phyloP scores from a whole-genome alignment of 2,888 invertebrate species.

The Cheilosia impressa region DNA sequence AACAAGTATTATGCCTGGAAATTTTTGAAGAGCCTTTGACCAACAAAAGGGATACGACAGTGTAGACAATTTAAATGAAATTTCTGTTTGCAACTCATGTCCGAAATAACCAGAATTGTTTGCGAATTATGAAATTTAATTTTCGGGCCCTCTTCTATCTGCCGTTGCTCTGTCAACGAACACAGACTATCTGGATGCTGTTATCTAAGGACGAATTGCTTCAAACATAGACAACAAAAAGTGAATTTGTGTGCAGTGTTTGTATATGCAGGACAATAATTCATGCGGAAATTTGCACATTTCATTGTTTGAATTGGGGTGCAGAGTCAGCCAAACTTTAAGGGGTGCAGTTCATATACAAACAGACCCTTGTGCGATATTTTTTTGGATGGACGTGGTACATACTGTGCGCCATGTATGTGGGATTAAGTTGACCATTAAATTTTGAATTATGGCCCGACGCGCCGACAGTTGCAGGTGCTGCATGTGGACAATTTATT shows the following conservation, averaged over 20 bases:
- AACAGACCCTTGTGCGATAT: conserved; percentile 30
- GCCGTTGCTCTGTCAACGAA: conserved; percentile 30
- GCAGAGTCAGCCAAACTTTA: background rate
- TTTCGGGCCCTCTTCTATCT: conserved; percentile 34
- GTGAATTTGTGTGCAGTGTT: conserved; percentile 15
- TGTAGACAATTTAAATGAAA: conserved; percentile 20
- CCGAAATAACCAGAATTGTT: conserved; percentile 41
- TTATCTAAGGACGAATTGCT: conserved; percentile 56
- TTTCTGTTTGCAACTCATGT: conserved; percentile 22
- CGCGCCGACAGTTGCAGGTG: conserved; percentile 62
- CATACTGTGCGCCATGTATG: background rate
- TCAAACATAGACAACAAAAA: background rate
- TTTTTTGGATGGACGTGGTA: conserved; percentile 12
- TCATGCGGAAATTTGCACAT: conserved; percentile 67
- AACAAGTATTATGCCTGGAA: conserved; percentile 27
- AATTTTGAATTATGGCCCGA: conserved; percentile 61
- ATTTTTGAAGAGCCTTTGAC: conserved; percentile 36
- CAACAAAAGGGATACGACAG: conserved; percentile 7
- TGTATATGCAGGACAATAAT: conserved; percentile 55
- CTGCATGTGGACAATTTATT: conserved; percentile 58
- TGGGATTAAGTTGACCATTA: conserved; percentile 71
- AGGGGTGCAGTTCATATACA: conserved; percentile 24
- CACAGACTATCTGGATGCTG: conserved; percentile 61
- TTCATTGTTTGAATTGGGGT: conserved; percentile 50
- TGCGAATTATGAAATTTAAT: conserved; percentile 72